Percentiles rank a stretch among this genome's conserved stretches.
Conservation (phyloP, 2,797 vertebrate genomes). For the Acanthiza pusilla region DNA sequence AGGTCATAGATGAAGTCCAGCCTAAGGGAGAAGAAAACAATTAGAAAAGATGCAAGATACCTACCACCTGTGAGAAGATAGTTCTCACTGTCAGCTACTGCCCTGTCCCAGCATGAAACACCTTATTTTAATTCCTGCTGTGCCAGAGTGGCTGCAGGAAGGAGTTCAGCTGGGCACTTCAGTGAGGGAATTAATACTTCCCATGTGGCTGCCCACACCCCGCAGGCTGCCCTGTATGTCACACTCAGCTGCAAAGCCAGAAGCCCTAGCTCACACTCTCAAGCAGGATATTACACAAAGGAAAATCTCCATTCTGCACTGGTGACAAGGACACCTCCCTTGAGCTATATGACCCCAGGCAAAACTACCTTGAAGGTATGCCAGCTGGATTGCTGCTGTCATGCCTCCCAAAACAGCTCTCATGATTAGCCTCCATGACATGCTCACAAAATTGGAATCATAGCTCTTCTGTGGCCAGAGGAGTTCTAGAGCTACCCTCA, state of each 20-base stretch:
- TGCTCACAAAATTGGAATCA: background rate
- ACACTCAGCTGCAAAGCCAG: background rate
- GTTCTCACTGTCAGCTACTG: background rate
- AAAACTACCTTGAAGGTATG: background rate
- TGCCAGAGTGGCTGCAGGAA: background rate
- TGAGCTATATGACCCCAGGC: background rate
- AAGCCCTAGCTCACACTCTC: background rate
- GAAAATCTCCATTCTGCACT: background rate
- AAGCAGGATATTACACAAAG: background rate
- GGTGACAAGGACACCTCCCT: background rate
- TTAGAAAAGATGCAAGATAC: background rate
- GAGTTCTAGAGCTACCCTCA: background rate
- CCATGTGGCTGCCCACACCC: background rate
- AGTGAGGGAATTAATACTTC: background rate
- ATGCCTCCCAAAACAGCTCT: background rate
- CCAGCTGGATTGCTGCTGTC: background rate
- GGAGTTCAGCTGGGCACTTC: background rate
- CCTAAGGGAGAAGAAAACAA: constrained; percentile 65
- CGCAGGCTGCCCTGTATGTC: background rate
- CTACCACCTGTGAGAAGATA: background rate
- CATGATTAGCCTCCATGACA: background rate
- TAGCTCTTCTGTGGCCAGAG: background rate
- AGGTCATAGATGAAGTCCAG: constrained; percentile 94
- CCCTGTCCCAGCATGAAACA: background rate
- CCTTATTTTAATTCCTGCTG: background rate